These are phyloP conservation scores for Ciona savignyi DNA, from an alignment of 23 tunicate species.

Conservation along the genomic window DNA sequence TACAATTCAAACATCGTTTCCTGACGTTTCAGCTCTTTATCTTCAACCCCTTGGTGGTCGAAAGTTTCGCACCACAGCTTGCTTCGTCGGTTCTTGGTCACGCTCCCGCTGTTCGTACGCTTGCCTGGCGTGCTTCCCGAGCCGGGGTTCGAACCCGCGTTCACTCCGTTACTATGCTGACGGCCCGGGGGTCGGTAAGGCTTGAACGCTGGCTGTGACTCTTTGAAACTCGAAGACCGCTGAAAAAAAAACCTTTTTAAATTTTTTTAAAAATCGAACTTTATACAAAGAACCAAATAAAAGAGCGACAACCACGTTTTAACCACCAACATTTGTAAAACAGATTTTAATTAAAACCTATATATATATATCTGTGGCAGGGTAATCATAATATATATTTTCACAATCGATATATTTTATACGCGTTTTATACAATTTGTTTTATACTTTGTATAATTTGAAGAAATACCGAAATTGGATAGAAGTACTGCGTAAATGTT, in stretches of 20 bases:
- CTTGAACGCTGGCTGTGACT: conserved; percentile 45
- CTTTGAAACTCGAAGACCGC: conserved; percentile 95
- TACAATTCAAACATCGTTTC: conserved; percentile 77
- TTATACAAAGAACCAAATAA: too few relatives aligned
- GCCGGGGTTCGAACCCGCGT: conserved; percentile 5
- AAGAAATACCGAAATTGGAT: too few relatives aligned
- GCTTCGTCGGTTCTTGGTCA: conserved; percentile 39
- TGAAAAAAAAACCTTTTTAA: conserved; percentile 19
- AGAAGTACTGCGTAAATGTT: too few relatives aligned
- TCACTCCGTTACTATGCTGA: conserved; percentile 28
- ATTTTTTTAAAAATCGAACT: too few relatives aligned
- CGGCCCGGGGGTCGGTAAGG: conserved; percentile 71
- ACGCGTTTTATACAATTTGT: too few relatives aligned
- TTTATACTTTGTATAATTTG: too few relatives aligned
- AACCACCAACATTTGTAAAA: too few relatives aligned
- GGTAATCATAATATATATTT: too few relatives aligned
- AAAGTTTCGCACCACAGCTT: conserved; percentile 90
- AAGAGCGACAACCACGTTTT: too few relatives aligned
- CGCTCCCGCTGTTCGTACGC: conserved; percentile 24
- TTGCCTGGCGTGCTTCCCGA: conserved; percentile 18
- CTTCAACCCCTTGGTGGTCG: conserved; percentile 47
- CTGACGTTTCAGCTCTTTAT: conserved; percentile 64
- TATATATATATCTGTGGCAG: too few relatives aligned
- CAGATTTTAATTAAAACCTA: too few relatives aligned
- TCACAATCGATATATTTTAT: too few relatives aligned